phyloP scores from a whole-genome alignment of 2,113 vertebrate genomes.

The Colistium nudipinnis region DNA sequence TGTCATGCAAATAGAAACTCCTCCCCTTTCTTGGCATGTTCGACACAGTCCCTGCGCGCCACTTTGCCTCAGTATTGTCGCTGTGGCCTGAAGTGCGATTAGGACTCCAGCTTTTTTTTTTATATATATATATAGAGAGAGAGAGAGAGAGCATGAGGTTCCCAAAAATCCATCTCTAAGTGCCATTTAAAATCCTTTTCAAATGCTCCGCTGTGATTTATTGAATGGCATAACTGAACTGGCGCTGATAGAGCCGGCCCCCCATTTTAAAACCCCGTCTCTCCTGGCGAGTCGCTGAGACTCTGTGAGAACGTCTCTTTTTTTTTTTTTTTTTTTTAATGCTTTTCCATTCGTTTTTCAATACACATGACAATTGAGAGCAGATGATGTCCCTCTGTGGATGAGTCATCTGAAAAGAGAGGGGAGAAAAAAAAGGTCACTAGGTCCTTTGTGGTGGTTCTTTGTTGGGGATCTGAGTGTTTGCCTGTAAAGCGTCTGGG shows the following conservation, averaged over 20 bases:
- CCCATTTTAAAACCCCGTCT: conserved; percentile 18
- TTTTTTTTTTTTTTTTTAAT: conserved; percentile 13
- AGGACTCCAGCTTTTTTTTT: conserved; percentile 24
- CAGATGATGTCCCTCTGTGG: conserved; percentile 40
- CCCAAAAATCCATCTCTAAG: conserved; percentile 32
- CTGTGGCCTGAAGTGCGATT: conserved; percentile 32
- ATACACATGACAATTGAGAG: conserved; percentile 44
- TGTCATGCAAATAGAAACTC: conserved; percentile 72
- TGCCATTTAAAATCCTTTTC: conserved; percentile 59
- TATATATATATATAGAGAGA: too few relatives aligned
- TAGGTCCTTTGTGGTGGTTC: conserved; percentile 20
- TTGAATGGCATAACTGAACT: conserved; percentile 43
- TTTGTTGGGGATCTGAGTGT: conserved; percentile 32
- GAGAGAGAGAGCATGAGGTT: conserved; percentile 31
- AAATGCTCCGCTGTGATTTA: conserved; percentile 49
- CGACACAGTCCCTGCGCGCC: conserved; percentile 38
- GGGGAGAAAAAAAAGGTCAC: conserved; percentile 52
- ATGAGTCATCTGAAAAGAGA: conserved; percentile 34
- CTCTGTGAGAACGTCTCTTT: conserved; percentile 19
- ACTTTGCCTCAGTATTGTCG: conserved; percentile 22
- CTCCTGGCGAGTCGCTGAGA: too few relatives aligned
- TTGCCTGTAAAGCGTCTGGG: conserved; percentile 47
- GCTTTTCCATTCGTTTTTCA: conserved; percentile 36
- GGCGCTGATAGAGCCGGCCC: conserved; percentile 29
- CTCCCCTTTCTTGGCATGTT: conserved; percentile 56